Evolutionary conservation across 1,140 invertebrate species (phyloP).

Genomic region (Thaumatotibia leucotreta): DNA sequence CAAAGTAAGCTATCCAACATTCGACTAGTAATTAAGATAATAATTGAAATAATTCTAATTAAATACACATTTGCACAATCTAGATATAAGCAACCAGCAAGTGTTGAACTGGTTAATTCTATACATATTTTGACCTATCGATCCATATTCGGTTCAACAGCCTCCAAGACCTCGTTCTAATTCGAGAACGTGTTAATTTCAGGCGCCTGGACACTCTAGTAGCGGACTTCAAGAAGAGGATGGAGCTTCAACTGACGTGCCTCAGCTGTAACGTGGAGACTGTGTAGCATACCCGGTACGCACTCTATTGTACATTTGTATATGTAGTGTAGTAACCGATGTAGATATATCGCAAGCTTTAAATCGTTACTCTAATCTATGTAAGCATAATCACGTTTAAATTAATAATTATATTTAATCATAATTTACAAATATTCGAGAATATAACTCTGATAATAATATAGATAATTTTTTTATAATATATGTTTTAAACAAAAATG

Average conservation of each 20-base stretch:
- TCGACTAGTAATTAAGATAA: too few species aligned
- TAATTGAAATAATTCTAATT: too few species aligned
- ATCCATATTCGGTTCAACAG: too few species aligned
- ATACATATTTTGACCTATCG: too few species aligned
- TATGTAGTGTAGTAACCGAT: neutral
- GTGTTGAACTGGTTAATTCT: too few species aligned
- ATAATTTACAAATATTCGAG: neutral
- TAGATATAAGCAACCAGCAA: too few species aligned
- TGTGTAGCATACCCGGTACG: constrained; percentile 17
- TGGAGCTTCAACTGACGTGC: constrained; percentile 56
- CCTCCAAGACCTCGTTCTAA: too few species aligned
- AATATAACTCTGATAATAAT: neutral
- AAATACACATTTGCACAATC: too few species aligned
- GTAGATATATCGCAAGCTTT: neutral
- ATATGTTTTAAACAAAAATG: constrained; percentile 22
- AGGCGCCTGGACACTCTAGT: constrained; percentile 56
- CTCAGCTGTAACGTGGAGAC: constrained; percentile 63
- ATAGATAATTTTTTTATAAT: neutral
- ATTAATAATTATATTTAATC: constrained; percentile 1
- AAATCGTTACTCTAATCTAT: neutral
- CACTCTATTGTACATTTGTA: neutral
- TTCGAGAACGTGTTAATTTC: constrained; percentile 11
- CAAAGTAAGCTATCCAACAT: too few species aligned
- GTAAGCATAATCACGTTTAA: neutral
- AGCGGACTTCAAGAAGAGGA: constrained; percentile 52